Base-by-base conservation (phyloP, 1,140 invertebrate species). In the Physella acuta region DNA sequence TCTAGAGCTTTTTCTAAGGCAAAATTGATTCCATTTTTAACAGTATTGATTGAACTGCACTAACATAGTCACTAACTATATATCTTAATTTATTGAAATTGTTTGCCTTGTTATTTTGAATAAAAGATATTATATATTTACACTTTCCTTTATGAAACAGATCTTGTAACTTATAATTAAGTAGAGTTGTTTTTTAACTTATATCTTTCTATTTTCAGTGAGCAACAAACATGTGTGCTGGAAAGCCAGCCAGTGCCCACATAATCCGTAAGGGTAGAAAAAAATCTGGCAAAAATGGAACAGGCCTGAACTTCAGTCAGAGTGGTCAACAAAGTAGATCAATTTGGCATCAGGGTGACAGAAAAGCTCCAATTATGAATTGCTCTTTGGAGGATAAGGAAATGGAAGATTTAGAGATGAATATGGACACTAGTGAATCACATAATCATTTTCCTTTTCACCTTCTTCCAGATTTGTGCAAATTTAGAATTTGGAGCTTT, bases 401-500 rank as follows among this genome's bases (percentile, higher is more conserved):
- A 11, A n/a, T 51, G 0, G 31, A 16, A n/a, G n/a, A 31, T 44
- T 33, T 33, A 17, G 65, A 51, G 20, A 39, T 33, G 17, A 20
- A n/a, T 5, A 52, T 65, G 31, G 66, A 68, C 55, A 44, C 52
- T 0, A 52, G 53, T 30, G 60, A 37, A 30, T 36, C 17, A 28
- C 8, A 34, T 28, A 33, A 24, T 31, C 14, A 63, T 20, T 81
- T 84, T 65, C 78, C 78, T 31, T 81, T 84, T 66, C 64, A 77
- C 20, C 59, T 65, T n/a, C 66, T 84, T 17, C 82, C 83, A 14
- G 64, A 72, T 39, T 76, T 79, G 36, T 81, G 78, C 63, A 77
- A 82, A 71, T 60, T 82, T 16, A 82, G 79, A 53, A 72, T 84
- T 31, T 84, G 83, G 60, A 72, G 76, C 4, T 82, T 75, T 39